Evolutionary conservation across 1,140 invertebrate genomes (phyloP), one percentile per base, ranked within the genome.

Genomic region (Eriocheir sinensis): DNA sequence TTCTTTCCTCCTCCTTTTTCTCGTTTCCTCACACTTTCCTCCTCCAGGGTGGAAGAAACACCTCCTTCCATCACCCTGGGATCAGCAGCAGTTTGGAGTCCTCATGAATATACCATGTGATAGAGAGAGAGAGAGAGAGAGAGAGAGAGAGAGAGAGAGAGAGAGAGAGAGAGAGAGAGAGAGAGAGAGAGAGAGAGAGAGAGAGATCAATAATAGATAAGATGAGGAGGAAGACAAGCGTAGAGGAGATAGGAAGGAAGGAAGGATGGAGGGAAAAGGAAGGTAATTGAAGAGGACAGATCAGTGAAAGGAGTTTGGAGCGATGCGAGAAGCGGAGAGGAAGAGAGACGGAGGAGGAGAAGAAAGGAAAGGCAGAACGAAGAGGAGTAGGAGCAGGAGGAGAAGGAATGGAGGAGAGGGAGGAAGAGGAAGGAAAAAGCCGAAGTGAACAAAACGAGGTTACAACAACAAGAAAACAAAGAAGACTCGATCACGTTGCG

Each of bases 131-230:
- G 27, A 83, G 79, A 81, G 79, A 81, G 79, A 81, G 79, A 81
- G 79, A 81, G 79, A 81, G 79, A 81, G 79, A 81, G 79, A 81
- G 81, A 85, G 81, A 34, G 30, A 34, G 81, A 85, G 81, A 34
- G 30, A 34, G 81, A 85, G 81, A 85, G 81, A 32, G 34, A 38
- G 34, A 38, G 83, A 85, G 83, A 85, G 34, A 38, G 83, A 85
- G 83, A 85, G 83, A 85, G 83, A 38, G 34, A 38, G 83, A 85
- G 83, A 83, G 83, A 85, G 83, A 85, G 83, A 85, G 83, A 38
- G 83, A 85, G 83, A 85, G 83, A 85, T 17, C 30, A 36, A 83
- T 30, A 83, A 36, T 32, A 36, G 34, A 36, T 32, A 36, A 83
- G 80, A 83, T 30, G 34, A 36, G 40, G 83, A 85, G 83, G 40